phyloP scores from a whole-genome alignment of 1,140 invertebrate genomes.

The Augochlora pura region DNA sequence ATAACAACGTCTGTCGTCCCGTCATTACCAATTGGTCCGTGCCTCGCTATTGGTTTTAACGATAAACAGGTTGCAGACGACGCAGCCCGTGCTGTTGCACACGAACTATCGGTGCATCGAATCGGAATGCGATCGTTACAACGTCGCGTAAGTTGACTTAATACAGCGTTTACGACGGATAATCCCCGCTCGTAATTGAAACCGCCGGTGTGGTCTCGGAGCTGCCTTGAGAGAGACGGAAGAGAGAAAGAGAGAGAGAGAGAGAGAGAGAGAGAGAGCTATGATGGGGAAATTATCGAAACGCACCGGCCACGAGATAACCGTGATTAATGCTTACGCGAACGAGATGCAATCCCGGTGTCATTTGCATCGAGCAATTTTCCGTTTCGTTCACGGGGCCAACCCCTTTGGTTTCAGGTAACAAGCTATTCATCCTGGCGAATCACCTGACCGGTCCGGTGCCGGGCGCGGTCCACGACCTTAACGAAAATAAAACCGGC shows the following conservation, averaged over 20 bases:
- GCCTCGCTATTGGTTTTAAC: neutral
- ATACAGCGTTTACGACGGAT: neutral
- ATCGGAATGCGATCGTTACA: neutral
- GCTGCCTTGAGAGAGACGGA: too few species aligned
- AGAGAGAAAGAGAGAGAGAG: too few species aligned
- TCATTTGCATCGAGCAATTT: neutral
- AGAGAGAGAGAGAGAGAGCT: too few species aligned
- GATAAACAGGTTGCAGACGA: neutral
- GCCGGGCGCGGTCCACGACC: neutral
- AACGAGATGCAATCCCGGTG: neutral
- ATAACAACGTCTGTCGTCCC: neutral
- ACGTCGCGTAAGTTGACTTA: neutral
- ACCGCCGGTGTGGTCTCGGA: neutral
- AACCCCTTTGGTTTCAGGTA: neutral
- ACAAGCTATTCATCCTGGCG: neutral
- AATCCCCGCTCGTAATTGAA: neutral
- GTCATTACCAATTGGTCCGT: neutral
- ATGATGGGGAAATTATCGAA: neutral
- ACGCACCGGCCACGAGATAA: neutral
- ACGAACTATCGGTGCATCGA: neutral
- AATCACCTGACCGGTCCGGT: neutral
- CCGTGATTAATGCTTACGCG: neutral
- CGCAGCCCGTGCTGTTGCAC: neutral
- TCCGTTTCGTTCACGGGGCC: neutral
- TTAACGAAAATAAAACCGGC: neutral